Base-by-base conservation (phyloP, 2,113 vertebrate genomes). In the Malurus alboscapulatus region DNA sequence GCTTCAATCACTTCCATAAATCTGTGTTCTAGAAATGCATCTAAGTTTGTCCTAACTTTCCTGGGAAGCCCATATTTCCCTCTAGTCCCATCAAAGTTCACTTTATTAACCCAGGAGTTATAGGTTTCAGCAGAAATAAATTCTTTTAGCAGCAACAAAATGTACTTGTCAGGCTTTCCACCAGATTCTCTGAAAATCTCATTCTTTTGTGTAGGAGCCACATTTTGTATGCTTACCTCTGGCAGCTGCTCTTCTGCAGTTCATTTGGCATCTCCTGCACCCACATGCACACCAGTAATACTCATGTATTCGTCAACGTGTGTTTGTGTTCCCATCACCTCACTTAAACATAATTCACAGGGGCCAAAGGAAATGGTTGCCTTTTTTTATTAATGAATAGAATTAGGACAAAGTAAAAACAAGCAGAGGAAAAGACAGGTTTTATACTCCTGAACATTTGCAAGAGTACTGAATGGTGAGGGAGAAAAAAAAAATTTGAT, bases 71-170 rank as follows among this genome's bases (percentile, higher is more conserved):
- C 95, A 96, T 97, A 97, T 97, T 97, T 97, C 96, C 97, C 96
- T 93, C 94, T 94, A 96, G 96, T 97, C 95, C 96, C 96, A 97
- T 97, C 96, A 97, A 97, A 97, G 96, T 97, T 97, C 95, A 96
- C 93, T 97, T 96, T 96, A 97, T 97, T 97, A 97, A 97, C 96
- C 96, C 94, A 96, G 95, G 93, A 97, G 96, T 97, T 97, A 96
- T 96, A 96, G 97, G 96, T 96, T 97, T 96, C 96, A 96, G 86
- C 83, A 96, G 96, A 97, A 97, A 97, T 97, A 97, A 97, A 97
- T 97, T 97, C 97, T 95, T 97, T 95, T 94, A 96, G 94, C 91
- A 90, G 96, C 92, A 96, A 85, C 95, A 96, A 97, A 97, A 97
- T 96, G 93, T 95, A 93, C 96, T 97, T 95, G 95, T 96, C 79